These are phyloP conservation scores for Drosophila rhopaloa DNA, from an alignment of 1,140 invertebrate genomes.

Conservation along the genomic window DNA sequence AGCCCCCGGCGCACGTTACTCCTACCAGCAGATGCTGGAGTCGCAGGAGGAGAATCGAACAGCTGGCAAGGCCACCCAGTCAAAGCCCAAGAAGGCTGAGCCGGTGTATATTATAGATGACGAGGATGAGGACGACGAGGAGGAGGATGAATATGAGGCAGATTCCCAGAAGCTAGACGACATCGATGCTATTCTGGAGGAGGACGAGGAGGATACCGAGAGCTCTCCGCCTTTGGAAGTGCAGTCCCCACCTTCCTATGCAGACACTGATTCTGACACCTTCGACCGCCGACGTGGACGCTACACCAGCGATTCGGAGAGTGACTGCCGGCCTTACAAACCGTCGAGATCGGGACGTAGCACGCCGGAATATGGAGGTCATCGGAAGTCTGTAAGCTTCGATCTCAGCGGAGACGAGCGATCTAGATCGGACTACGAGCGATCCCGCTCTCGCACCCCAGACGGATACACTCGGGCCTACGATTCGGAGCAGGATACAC, in stretches of 20 bases:
- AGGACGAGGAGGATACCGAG: slow-evolving; percentile 57
- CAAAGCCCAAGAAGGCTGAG: slow-evolving; percentile 67
- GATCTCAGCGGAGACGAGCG: slow-evolving; percentile 83
- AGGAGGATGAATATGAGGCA: background rate
- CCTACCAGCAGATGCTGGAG: slow-evolving; percentile 74
- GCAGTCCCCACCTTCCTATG: slow-evolving; percentile 68
- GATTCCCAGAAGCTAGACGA: slow-evolving; percentile 40
- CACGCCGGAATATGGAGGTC: slow-evolving; percentile 69
- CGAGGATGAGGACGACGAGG: slow-evolving; percentile 40
- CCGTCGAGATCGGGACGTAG: slow-evolving; percentile 72
- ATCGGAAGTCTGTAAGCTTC: slow-evolving; percentile 83
- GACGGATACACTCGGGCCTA: slow-evolving; percentile 68
- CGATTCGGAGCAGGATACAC: slow-evolving; percentile 80
- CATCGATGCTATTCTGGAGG: slow-evolving; percentile 54
- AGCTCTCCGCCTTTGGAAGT: slow-evolving; percentile 60
- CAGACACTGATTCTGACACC: slow-evolving; percentile 75
- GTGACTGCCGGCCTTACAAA: slow-evolving; percentile 65
- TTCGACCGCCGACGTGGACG: slow-evolving; percentile 64
- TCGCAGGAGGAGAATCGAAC: slow-evolving; percentile 36
- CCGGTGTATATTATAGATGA: slow-evolving; percentile 80
- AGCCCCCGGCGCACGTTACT: slow-evolving; percentile 61
- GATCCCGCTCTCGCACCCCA: slow-evolving; percentile 72
- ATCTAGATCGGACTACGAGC: slow-evolving; percentile 77
- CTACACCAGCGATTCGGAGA: slow-evolving; percentile 82
- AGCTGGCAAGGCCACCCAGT: slow-evolving; percentile 6